phyloP scores from a whole-genome alignment of 2,113 vertebrate species.

The Capricornis sumatraensis region DNA sequence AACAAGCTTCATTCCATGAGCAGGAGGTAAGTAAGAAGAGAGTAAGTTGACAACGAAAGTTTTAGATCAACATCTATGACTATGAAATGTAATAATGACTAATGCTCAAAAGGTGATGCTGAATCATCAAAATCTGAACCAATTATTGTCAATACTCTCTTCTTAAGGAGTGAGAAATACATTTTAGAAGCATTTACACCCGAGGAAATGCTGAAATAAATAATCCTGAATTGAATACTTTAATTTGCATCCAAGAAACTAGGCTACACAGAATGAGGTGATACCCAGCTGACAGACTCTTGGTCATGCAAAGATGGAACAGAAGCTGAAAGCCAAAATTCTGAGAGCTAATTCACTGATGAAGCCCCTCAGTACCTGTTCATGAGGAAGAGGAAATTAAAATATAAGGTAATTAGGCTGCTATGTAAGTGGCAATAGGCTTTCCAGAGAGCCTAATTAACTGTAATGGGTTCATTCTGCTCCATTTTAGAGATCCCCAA shows the following conservation, averaged over 20 bases:
- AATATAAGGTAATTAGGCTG: background rate
- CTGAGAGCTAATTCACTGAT: constrained; percentile 24
- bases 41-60: background rate
- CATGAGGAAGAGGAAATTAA: constrained; percentile 48
- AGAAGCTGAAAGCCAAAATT: constrained; percentile 28
- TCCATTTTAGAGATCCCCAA: constrained; percentile 16
- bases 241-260: constrained; percentile 25
- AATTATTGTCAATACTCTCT: background rate
- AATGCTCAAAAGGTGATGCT: background rate
- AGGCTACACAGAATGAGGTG: background rate
- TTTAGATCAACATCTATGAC: background rate
- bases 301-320: background rate
- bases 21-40: background rate
- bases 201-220: constrained; percentile 16
- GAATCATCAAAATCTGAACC: background rate
- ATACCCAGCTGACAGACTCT: constrained; percentile 8
- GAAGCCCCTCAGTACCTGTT: constrained; percentile 25
- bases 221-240: background rate
- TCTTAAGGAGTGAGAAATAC: constrained; percentile 1
- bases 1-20: background rate
- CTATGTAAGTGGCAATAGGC: background rate
- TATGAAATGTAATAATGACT: background rate
- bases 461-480: constrained; percentile 15
- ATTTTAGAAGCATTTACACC: background rate
- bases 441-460: constrained; percentile 40